Conservation (phyloP, 2,888 invertebrate species). For the Macaria notata region DNA sequence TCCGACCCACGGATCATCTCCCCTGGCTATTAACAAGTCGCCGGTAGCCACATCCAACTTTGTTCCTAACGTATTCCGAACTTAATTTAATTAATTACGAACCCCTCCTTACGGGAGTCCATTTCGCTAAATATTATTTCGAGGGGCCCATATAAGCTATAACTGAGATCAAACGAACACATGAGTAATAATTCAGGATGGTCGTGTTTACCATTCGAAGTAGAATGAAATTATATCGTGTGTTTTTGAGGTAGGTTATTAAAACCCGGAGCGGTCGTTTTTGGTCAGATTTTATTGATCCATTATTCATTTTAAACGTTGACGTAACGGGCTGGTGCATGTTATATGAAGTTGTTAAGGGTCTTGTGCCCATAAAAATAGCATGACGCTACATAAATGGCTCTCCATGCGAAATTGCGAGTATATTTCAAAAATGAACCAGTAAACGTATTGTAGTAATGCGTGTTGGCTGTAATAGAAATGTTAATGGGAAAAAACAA, state of each 20-base stretch:
- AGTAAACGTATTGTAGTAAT: slow-evolving; percentile 2
- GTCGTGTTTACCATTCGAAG: slow-evolving; percentile 53
- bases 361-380: slow-evolving; percentile 54
- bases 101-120: slow-evolving; percentile 60
- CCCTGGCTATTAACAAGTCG: slow-evolving; percentile 73
- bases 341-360: slow-evolving; percentile 67
- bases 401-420: slow-evolving; percentile 16
- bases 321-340: slow-evolving; percentile 55
- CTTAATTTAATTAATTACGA: slow-evolving; percentile 80
- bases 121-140: slow-evolving; percentile 76
- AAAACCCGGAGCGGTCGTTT: slow-evolving; percentile 53
- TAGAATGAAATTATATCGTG: slow-evolving; percentile 45
- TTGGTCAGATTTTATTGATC: slow-evolving; percentile 67
- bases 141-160: slow-evolving; percentile 46
- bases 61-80: slow-evolving; percentile 74
- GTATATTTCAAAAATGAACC: slow-evolving; percentile 8
- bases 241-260: slow-evolving; percentile 44
- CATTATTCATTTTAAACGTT: slow-evolving; percentile 71
- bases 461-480: slow-evolving; percentile 2
- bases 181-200: slow-evolving; percentile 44
- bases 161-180: slow-evolving; percentile 65
- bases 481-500: neutral
- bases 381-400: slow-evolving; percentile 25
- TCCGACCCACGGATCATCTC: slow-evolving; percentile 63
- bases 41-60: slow-evolving; percentile 69